These are phyloP conservation scores for Mus caroli DNA, from an alignment of 2,797 vertebrate species.

Conservation along the genomic window DNA sequence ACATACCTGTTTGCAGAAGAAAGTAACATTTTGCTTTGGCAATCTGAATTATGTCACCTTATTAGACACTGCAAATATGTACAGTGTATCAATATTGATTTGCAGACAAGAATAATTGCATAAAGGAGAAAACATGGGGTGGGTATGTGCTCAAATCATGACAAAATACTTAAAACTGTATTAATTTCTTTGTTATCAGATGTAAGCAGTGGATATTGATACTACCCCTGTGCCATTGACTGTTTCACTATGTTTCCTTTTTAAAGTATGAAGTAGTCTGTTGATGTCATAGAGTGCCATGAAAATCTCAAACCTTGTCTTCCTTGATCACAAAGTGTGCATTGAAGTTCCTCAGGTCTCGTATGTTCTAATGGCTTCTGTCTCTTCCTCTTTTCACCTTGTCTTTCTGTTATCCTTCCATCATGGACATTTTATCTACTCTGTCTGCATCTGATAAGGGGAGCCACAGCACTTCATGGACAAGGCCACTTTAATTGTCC, in stretches of 20 bases:
- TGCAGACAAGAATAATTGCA: not conserved
- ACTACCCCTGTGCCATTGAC: not conserved
- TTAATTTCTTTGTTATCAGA: not conserved
- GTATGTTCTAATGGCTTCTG: not conserved
- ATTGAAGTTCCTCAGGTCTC: not conserved
- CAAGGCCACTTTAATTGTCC: constrained; percentile 15
- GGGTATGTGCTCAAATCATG: not conserved
- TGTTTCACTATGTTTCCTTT: not conserved
- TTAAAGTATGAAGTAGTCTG: constrained; percentile 21
- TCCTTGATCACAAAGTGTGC: not conserved
- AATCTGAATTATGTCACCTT: constrained; percentile 80
- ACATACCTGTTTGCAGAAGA: constrained; percentile 78
- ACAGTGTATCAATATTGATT: constrained; percentile 22
- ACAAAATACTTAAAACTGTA: constrained; percentile 12
- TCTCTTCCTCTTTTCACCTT: not conserved
- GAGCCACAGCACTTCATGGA: constrained; percentile 13
- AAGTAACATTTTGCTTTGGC: constrained; percentile 75
- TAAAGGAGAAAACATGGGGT: not conserved
- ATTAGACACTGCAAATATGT: constrained; percentile 20
- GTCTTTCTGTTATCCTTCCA: constrained; percentile 17
- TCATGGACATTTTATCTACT: constrained; percentile 45
- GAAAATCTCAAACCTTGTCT: not conserved
- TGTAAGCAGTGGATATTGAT: not conserved
- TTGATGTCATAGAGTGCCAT: not conserved
- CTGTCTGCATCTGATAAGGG: constrained; percentile 60